Percentiles rank a stretch among this genome's conserved stretches.
Evolutionary conservation across 2,113 vertebrate genomes (phyloP).

Genomic region (Puma concolor): DNA sequence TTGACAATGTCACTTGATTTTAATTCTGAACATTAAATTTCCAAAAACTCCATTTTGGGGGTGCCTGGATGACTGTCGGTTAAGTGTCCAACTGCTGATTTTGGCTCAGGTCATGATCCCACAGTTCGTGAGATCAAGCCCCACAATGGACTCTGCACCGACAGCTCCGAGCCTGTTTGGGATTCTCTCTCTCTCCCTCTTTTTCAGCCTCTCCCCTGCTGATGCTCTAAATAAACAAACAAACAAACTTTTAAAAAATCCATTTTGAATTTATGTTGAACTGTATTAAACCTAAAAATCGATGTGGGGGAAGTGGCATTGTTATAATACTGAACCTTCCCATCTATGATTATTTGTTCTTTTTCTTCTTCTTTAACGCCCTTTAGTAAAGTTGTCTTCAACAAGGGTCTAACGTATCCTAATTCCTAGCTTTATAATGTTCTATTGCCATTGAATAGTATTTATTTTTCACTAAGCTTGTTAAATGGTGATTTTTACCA

Average conservation of each 20-base stretch:
- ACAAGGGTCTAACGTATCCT: background rate
- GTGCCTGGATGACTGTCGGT: too few species aligned
- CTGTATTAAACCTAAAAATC: background rate
- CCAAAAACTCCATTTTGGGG: background rate
- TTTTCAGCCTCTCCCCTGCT: too few species aligned
- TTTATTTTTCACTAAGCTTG: conserved; percentile 22
- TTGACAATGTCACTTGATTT: background rate
- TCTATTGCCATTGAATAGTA: background rate
- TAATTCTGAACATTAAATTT: background rate
- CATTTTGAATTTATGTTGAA: background rate
- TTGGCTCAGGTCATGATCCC: too few species aligned
- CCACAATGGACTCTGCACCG: too few species aligned
- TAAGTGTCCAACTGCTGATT: too few species aligned
- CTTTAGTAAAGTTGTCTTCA: background rate
- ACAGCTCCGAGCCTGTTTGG: too few species aligned
- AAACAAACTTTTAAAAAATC: background rate
- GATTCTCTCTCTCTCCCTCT: too few species aligned
- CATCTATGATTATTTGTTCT: background rate
- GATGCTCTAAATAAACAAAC: too few species aligned
- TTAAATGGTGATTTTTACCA: conserved; percentile 2
- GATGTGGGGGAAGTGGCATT: background rate
- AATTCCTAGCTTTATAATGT: background rate
- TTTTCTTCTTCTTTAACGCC: background rate
- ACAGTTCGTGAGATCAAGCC: too few species aligned
- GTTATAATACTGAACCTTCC: background rate